Evolutionary conservation across 2,797 vertebrate genomes (phyloP).

Genomic region (Nyctibius grandis): DNA sequence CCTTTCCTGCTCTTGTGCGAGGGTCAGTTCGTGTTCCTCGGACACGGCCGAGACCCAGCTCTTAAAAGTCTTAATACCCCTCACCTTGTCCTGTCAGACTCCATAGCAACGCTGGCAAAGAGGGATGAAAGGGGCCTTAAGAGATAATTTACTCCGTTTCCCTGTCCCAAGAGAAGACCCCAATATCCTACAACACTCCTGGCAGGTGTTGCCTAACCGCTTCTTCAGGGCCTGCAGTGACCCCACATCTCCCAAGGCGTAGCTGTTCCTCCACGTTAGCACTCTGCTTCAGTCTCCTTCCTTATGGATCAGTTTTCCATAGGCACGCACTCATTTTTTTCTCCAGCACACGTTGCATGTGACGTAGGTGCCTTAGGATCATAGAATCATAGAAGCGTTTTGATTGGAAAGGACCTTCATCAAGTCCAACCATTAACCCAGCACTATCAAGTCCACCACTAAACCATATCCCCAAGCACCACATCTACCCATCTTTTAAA

Average conservation of each 20-base stretch:
- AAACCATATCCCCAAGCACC: too few species aligned
- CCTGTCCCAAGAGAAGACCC: neutral
- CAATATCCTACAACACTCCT: accelerated
- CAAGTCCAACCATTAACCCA: too few species aligned
- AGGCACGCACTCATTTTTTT: neutral
- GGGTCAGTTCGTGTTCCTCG: accelerated
- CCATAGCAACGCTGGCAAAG: accelerated
- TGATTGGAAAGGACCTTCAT: too few species aligned
- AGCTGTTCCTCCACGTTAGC: accelerated
- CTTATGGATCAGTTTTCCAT: neutral
- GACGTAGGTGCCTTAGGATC: accelerated
- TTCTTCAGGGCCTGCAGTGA: neutral
- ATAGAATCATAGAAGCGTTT: too few species aligned
- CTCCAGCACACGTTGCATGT: accelerated
- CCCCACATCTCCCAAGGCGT: neutral
- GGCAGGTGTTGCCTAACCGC: too few species aligned
- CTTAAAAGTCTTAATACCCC: neutral
- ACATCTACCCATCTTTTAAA: too few species aligned
- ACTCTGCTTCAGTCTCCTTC: accelerated
- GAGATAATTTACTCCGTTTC: neutral
- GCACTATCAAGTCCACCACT: too few species aligned
- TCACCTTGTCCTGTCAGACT: neutral
- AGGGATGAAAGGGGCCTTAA: neutral
- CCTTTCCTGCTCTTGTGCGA: neutral
- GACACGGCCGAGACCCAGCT: neutral